These are phyloP conservation scores for Apis dorsata DNA, from an alignment of 1,140 invertebrate species.

Conservation along the genomic window DNA sequence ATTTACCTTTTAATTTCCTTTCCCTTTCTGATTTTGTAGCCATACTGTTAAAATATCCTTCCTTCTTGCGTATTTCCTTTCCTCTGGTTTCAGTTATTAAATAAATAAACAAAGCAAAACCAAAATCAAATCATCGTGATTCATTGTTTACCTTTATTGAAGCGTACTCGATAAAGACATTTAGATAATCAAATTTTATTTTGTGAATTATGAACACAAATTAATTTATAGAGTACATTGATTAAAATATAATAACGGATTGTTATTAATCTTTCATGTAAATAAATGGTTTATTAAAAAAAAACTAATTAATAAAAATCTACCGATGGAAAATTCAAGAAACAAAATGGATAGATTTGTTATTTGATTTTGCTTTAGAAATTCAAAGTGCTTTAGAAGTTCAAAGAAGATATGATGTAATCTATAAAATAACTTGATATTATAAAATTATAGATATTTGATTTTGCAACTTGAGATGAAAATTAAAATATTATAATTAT, in stretches of 20 bases:
- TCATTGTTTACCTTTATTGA: neutral
- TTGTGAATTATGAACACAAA: neutral
- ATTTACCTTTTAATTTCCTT: conserved; percentile 9
- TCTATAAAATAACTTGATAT: neutral
- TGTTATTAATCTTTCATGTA: too few relatives aligned
- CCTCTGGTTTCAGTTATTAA: neutral
- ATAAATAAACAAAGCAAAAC: conserved; percentile 18
- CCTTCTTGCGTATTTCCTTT: neutral
- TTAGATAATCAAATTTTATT: neutral
- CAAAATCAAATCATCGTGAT: conserved; percentile 3
- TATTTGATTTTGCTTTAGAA: too few relatives aligned
- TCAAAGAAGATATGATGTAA: neutral
- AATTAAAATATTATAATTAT: too few relatives aligned
- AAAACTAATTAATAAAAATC: too few relatives aligned
- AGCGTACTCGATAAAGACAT: neutral
- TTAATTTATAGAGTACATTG: neutral
- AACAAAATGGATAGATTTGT: too few relatives aligned
- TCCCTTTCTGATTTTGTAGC: neutral
- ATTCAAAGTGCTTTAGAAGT: too few relatives aligned
- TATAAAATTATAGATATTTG: neutral
- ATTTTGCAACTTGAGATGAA: neutral
- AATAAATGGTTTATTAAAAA: too few relatives aligned
- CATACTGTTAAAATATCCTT: conserved; percentile 13
- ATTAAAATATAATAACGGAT: neutral
- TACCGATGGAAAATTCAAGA: too few relatives aligned